A percentile compares a stretch with the other conserved stretches of the same genome.
These are phyloP conservation scores for Gymnothorax javanicus DNA, from an alignment of 2,797 vertebrate species.

Conservation along the genomic window DNA sequence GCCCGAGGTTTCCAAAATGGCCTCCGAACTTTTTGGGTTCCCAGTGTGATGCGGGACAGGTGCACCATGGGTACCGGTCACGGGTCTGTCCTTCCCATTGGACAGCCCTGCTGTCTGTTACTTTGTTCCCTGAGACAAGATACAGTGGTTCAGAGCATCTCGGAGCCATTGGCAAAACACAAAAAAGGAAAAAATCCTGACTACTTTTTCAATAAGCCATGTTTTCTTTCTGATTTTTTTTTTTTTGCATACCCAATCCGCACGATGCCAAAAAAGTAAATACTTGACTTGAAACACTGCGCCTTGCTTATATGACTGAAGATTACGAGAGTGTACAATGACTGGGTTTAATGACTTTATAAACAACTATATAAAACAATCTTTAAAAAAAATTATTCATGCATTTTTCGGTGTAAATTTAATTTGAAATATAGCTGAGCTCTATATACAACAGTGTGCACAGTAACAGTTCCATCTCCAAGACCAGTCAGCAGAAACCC, in stretches of 20 bases:
- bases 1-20: neutral
- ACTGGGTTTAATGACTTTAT: slow-evolving; percentile 84
- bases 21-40: neutral
- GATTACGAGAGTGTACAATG: slow-evolving; percentile 72
- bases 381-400: slow-evolving; percentile 71
- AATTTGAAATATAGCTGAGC: slow-evolving; percentile 94
- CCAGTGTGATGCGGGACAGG: slow-evolving; percentile 3
- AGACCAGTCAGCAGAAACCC: slow-evolving; percentile 83
- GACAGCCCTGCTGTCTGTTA: slow-evolving; percentile 18
- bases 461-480: slow-evolving; percentile 87
- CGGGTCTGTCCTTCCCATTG: slow-evolving; percentile 14
- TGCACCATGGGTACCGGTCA: slow-evolving; percentile 19
- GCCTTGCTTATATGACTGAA: slow-evolving; percentile 37
- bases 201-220: neutral
- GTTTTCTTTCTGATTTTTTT: neutral
- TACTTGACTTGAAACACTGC: slow-evolving; percentile 33
- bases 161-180: slow-evolving; percentile 27
- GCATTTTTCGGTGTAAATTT: slow-evolving; percentile 92
- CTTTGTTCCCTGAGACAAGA: slow-evolving; percentile 39
- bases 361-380: slow-evolving; percentile 84
- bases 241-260: slow-evolving; percentile 8
- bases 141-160: slow-evolving; percentile 34
- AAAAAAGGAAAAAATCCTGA: neutral
- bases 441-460: slow-evolving; percentile 93
- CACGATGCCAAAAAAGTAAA: slow-evolving; percentile 24